Base-by-base conservation (phyloP, 2,113 vertebrate genomes). In the Myrmecophaga tridactyla region DNA sequence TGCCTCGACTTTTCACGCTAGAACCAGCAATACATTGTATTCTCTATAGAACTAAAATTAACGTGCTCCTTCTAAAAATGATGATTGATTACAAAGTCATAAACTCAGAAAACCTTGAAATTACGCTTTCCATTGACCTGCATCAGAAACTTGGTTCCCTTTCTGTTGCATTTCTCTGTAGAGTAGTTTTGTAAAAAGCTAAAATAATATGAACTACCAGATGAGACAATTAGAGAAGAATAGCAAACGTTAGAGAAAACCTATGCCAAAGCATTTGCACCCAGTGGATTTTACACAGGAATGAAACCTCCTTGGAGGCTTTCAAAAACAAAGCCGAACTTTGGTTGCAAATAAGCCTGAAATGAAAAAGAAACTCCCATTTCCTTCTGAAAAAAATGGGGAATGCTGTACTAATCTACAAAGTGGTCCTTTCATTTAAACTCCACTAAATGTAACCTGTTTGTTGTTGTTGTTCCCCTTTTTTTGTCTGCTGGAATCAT, bases 301-400 rank as follows among this genome's bases (percentile, higher is more conserved):
- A 60, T 89, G n/a, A 75, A 92, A 85, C 7, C 23, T 58, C 67
- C 63, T 93, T 36, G 46, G 51, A 76, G 36, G 77, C 43, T 81
- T 91, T 25, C 31, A 51, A 85, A 94, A 91, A 31, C 53, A 86
- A 91, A 82, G 70, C 69, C 88, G 91, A 91, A 89, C 21, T 29
- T 72, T 90, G 75, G 46, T 63, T 90, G n/a, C 81, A 91, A 84
- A 81, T 72, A 81, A 81, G n/a, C n/a, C 46, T 77, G 60, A 86
- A 92, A 56, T n/a, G 81, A 93, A 70, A 90, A 92, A 75, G 70
- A 91, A 94, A 81, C 13, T 65, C 63, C 48, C 39, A 25, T 4
- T 23, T 77, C 31, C 48, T 72, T 56, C 77, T 65, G 39, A 43
- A 65, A 91, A 67, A 58, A 58, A 53, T 39, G 25, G n/a, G 58